Evolutionary conservation across 2,797 vertebrate species (phyloP).

Genomic region (Chaetophractus vellerosus): DNA sequence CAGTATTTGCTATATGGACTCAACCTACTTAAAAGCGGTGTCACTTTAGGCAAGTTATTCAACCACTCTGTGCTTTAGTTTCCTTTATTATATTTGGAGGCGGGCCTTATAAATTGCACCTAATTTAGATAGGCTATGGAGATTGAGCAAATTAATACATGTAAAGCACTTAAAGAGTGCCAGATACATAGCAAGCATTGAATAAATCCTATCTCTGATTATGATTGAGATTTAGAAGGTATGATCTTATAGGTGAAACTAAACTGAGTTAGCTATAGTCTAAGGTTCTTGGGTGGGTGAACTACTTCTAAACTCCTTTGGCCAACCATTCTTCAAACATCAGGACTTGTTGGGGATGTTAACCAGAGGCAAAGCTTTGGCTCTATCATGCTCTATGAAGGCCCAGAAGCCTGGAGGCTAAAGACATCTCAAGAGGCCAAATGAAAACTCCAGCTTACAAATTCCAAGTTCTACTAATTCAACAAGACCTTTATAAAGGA

Average conservation of each 20-base stretch:
- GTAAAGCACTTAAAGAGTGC: not conserved
- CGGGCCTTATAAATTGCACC: not conserved
- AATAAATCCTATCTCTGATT: not conserved
- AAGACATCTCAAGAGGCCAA: not conserved
- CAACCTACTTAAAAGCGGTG: not conserved
- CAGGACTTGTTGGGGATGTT: not conserved
- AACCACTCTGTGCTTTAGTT: not conserved
- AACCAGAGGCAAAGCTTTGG: not conserved
- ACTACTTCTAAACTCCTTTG: not conserved
- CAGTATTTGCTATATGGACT: not conserved
- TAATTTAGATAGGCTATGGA: not conserved
- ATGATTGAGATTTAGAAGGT: not conserved
- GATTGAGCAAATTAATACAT: not conserved
- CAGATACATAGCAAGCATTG: not conserved
- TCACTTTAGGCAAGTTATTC: not conserved
- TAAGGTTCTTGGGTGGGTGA: slow-evolving; percentile 14
- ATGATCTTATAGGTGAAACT: not conserved
- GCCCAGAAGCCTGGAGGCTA: not conserved
- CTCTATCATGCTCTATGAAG: not conserved
- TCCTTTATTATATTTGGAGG: not conserved
- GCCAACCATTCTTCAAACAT: slow-evolving; percentile 14
- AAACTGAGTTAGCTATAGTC: not conserved
- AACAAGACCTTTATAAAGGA: not conserved
- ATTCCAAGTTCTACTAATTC: not conserved
- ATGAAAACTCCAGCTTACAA: not conserved